Conservation (phyloP, 1,140 invertebrate genomes). For the Ctenoplectra terminalis region DNA sequence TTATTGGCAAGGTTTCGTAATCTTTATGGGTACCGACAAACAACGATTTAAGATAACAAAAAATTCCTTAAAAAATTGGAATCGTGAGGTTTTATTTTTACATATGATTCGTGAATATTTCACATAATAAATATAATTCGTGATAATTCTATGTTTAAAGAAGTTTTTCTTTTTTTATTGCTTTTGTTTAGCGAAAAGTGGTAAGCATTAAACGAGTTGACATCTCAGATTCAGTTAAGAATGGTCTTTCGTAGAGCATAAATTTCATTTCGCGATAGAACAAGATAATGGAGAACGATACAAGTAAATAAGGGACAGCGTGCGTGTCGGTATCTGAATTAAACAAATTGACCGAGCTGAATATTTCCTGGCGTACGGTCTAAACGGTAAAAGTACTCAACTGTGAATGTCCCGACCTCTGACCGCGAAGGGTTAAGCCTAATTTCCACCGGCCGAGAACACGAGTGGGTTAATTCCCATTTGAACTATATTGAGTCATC, state of each 20-base stretch:
- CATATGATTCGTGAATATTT: no score
- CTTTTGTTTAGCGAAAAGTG: not conserved
- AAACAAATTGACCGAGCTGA: slow-evolving; percentile 32
- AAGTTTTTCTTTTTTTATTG: not conserved
- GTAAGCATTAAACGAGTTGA: not conserved
- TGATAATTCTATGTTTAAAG: no score
- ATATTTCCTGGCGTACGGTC: slow-evolving; percentile 20
- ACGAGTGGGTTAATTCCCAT: slow-evolving; percentile 52
- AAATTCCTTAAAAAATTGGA: no score
- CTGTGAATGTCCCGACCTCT: slow-evolving; percentile 46
- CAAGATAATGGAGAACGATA: not conserved
- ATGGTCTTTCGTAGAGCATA: not conserved
- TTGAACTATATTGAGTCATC: slow-evolving; percentile 55
- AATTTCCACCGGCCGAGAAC: slow-evolving; percentile 45
- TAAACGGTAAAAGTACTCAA: slow-evolving; percentile 40
- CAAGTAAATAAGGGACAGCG: not conserved
- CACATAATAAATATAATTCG: no score
- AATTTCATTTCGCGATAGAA: no score
- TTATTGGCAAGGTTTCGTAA: no score
- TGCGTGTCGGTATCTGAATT: slow-evolving; percentile 7
- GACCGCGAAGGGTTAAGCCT: slow-evolving; percentile 46
- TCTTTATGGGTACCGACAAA: no score
- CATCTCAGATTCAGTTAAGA: not conserved
- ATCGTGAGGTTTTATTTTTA: no score
- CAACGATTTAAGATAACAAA: no score